These are phyloP conservation scores for Caenorhabditis afra DNA, from an alignment of 2,888 invertebrate genomes.

Conservation along the genomic window DNA sequence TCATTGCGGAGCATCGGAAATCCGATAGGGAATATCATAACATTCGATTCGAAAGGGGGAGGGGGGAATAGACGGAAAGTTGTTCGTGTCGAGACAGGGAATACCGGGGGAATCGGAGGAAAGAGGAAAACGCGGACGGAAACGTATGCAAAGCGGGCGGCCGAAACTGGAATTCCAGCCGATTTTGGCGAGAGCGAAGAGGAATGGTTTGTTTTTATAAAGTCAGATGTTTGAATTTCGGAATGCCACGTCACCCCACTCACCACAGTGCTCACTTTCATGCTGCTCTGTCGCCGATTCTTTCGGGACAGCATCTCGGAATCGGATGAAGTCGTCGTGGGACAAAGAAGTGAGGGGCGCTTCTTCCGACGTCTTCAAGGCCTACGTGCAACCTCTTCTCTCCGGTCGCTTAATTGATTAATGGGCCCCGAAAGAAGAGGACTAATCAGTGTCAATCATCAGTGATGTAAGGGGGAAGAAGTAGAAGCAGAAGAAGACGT, in stretches of 20 bases:
- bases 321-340: too few species aligned
- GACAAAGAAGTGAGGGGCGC: too few species aligned
- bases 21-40: conserved; percentile 60
- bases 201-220: background rate
- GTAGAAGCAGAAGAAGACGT: too few species aligned
- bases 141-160: conserved; percentile 46
- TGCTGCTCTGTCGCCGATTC: conserved; percentile 35
- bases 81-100: conserved; percentile 17
- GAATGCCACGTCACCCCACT: background rate
- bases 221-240: conserved; percentile 31
- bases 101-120: conserved; percentile 9
- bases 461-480: conserved; percentile 24
- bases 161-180: conserved; percentile 31
- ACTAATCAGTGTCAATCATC: conserved; percentile 55
- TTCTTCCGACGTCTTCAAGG: background rate
- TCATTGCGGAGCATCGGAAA: conserved; percentile 40
- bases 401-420: conserved; percentile 51
- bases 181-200: conserved; percentile 4
- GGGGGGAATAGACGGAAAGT: conserved; percentile 7
- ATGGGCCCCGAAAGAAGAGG: conserved; percentile 37
- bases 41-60: conserved; percentile 1
- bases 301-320: conserved; percentile 48
- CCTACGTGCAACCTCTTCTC: conserved; percentile 43
- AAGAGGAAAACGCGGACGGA: background rate
- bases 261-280: conserved; percentile 55